Conservation (phyloP, 2,888 invertebrate species). For the Oasisia sp. region DNA sequence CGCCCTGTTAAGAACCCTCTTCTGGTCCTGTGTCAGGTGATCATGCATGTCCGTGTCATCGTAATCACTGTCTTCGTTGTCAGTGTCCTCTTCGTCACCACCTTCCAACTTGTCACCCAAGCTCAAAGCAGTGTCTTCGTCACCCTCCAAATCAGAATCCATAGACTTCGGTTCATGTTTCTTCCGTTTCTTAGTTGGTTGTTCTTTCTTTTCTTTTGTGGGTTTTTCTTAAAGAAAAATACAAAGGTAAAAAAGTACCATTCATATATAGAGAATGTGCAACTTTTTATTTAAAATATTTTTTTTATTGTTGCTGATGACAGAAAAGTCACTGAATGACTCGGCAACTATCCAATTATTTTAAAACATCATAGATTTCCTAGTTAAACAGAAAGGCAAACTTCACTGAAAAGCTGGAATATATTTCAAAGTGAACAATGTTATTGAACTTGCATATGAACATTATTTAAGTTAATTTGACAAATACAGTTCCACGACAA, state of each 20-base stretch:
- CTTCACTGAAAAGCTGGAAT: neutral
- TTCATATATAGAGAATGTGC: neutral
- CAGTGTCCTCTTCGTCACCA: neutral
- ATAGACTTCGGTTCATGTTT: neutral
- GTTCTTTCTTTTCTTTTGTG: neutral
- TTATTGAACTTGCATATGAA: neutral
- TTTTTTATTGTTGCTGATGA: neutral
- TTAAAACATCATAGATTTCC: neutral
- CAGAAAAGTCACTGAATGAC: neutral
- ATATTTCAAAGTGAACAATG: neutral
- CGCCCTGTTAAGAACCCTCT: constrained; percentile 49
- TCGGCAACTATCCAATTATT: neutral
- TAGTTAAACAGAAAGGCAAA: neutral
- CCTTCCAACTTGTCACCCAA: constrained; percentile 1
- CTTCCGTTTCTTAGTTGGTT: neutral
- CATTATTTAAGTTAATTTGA: neutral
- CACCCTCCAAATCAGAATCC: constrained; percentile 18
- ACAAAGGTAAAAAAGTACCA: neutral
- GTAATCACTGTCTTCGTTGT: constrained; percentile 47
- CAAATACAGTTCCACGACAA: neutral
- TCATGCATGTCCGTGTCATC: constrained; percentile 42
- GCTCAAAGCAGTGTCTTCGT: neutral
- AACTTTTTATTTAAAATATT: neutral
- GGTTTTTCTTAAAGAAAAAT: neutral
- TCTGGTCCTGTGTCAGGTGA: constrained; percentile 22